These are phyloP conservation scores for Pholis gunnellus DNA, from an alignment of 2,113 vertebrate species.

Conservation along the genomic window DNA sequence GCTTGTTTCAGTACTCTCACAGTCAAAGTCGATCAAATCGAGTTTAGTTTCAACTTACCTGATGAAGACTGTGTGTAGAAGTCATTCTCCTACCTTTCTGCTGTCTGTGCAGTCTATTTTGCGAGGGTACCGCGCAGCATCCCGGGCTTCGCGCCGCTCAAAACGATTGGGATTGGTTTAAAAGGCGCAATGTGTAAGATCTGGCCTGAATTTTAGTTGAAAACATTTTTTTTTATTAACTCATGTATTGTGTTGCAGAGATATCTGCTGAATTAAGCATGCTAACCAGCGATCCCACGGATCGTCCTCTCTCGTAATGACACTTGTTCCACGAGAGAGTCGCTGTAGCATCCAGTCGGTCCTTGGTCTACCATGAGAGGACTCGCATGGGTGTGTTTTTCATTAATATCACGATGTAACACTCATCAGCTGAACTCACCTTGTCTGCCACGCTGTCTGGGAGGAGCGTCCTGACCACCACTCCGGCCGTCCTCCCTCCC, in stretches of 20 bases:
- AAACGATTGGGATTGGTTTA: background rate
- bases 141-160: background rate
- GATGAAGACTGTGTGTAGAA: too few relatives aligned
- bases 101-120: too few relatives aligned
- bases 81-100: background rate
- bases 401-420: background rate
- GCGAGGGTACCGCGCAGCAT: background rate
- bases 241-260: background rate
- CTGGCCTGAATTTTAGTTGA: background rate
- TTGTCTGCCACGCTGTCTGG: conserved; percentile 90
- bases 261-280: background rate
- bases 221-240: background rate
- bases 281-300: background rate
- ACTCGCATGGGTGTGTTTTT: background rate
- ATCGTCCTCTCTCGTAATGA: background rate
- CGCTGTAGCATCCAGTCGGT: background rate
- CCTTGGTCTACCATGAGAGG: too few relatives aligned
- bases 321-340: too few relatives aligned
- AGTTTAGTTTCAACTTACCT: background rate
- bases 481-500: conserved; percentile 91
- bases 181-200: background rate
- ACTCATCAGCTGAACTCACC: conserved; percentile 35
- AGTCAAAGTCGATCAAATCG: background rate
- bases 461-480: conserved; percentile 94
- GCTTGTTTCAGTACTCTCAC: background rate